Conservation (phyloP, 2,113 vertebrate species). For the Microtus montanus region DNA sequence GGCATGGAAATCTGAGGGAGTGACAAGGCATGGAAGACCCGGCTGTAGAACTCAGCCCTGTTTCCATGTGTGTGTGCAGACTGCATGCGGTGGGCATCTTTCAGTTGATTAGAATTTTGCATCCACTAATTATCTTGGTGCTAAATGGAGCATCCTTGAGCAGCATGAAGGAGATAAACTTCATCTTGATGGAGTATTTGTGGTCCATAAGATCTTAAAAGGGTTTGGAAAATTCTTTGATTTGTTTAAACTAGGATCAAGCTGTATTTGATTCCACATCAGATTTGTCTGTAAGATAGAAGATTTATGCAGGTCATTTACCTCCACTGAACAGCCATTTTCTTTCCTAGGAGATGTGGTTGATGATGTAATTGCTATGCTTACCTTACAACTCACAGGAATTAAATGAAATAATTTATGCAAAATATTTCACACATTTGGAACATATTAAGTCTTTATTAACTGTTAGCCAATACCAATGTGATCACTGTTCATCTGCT, state of each 20-base stretch:
- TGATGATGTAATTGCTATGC: not conserved
- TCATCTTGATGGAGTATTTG: too few species aligned
- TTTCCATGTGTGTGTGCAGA: rapidly evolving
- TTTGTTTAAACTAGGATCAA: not conserved
- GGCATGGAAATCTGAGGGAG: rapidly evolving
- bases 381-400: not conserved
- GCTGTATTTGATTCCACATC: not conserved
- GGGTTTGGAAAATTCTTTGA: not conserved
- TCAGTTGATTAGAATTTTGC: rapidly evolving
- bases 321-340: not conserved
- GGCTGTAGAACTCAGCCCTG: rapidly evolving
- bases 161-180: not conserved
- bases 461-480: not conserved
- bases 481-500: not conserved
- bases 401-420: not conserved
- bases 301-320: not conserved
- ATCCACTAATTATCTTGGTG: not conserved
- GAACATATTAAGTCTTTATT: not conserved
- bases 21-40: rapidly evolving
- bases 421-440: not conserved
- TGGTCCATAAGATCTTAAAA: not conserved
- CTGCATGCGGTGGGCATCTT: rapidly evolving
- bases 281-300: not conserved
- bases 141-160: not conserved
- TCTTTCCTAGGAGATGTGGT: not conserved